A percentile compares a stretch with the other conserved stretches of the same genome.
These are phyloP conservation scores for Yponomeuta cagnagella DNA, from an alignment of 2,888 invertebrate genomes.

Conservation along the genomic window DNA sequence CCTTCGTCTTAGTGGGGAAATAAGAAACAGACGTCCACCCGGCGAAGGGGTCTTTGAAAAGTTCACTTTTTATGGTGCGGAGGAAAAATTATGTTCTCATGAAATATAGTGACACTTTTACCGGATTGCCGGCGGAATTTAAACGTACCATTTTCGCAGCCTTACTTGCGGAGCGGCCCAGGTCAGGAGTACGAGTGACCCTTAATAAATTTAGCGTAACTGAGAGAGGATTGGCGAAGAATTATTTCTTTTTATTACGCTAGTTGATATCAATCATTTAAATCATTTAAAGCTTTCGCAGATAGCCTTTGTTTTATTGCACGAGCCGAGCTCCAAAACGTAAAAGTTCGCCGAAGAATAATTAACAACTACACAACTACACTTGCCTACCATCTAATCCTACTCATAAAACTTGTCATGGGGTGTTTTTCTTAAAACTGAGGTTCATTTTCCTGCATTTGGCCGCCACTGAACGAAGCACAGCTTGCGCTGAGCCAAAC, in stretches of 20 bases:
- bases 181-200: conserved; percentile 33
- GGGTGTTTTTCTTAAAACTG: no score
- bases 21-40: conserved; percentile 59
- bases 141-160: conserved; percentile 63
- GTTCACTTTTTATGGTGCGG: conserved; percentile 65
- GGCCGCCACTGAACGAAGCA: no score
- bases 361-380: no score
- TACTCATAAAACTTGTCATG: no score
- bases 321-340: no score
- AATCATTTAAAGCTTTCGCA: background rate
- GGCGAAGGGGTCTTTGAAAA: conserved; percentile 37
- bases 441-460: no score
- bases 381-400: no score
- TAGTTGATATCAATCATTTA: background rate
- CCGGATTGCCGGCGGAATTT: conserved; percentile 60
- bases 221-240: conserved; percentile 50
- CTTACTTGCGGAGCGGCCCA: conserved; percentile 48
- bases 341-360: no score
- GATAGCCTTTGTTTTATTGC: background rate
- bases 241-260: conserved; percentile 35
- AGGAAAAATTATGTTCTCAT: conserved; percentile 60
- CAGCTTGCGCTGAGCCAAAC: no score
- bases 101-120: conserved; percentile 67
- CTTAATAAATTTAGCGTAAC: conserved; percentile 67
- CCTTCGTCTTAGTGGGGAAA: conserved; percentile 42